Percentiles rank a stretch among this genome's conserved stretches.
These are phyloP conservation scores for Acanthopagrus latus DNA, from an alignment of 2,797 vertebrate species.

Conservation along the genomic window DNA sequence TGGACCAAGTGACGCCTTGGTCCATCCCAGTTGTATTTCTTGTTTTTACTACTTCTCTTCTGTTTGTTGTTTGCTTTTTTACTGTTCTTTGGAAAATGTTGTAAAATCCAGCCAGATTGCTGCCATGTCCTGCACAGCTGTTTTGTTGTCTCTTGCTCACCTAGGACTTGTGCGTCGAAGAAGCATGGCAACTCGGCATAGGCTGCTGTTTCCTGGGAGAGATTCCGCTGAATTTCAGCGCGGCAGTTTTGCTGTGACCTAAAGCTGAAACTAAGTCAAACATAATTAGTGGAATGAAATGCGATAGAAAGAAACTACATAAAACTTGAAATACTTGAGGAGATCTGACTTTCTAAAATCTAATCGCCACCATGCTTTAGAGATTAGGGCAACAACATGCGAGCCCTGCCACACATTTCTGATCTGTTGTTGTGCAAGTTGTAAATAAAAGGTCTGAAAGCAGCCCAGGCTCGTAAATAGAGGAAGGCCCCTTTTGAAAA, in stretches of 20 bases:
- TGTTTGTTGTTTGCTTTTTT: background rate
- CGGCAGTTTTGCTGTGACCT: no score
- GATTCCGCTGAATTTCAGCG: constrained; percentile 4
- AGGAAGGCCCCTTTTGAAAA: constrained; percentile 32
- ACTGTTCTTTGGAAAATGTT: background rate
- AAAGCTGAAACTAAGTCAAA: no score
- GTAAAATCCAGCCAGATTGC: background rate
- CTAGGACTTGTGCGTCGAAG: background rate
- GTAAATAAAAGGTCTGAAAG: constrained; percentile 30
- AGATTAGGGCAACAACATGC: constrained; percentile 40
- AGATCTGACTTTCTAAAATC: constrained; percentile 34
- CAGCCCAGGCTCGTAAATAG: constrained; percentile 6
- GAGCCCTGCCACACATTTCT: constrained; percentile 2
- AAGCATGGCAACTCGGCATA: background rate
- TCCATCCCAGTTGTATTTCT: background rate
- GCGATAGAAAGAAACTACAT: no score
- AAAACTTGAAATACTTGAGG: constrained; percentile 14
- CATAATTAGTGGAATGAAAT: no score
- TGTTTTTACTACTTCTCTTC: background rate
- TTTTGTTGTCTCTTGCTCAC: background rate
- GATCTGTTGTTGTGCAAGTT: constrained; percentile 1
- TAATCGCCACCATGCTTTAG: constrained; percentile 33
- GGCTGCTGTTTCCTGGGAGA: background rate
- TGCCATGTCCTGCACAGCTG: background rate
- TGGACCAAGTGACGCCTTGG: background rate